Evolutionary conservation across 2,113 vertebrate species (phyloP).

Genomic region (Macrotus californicus): DNA sequence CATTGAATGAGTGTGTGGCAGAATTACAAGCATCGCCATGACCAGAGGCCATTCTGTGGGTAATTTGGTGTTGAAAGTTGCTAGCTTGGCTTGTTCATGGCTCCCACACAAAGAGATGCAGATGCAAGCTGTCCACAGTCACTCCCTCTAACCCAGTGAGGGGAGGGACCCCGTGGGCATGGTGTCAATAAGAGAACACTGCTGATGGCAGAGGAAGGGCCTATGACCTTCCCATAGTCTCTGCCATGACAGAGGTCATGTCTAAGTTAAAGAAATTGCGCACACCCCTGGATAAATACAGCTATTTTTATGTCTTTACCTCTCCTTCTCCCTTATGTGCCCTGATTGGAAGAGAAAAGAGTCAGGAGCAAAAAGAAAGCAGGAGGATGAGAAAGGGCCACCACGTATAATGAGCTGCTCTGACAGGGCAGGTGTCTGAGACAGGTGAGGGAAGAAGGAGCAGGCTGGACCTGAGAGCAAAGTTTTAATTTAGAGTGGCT

Average conservation of each 20-base stretch:
- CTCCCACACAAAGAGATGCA: not conserved
- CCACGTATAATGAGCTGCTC: accelerated
- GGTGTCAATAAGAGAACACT: not conserved
- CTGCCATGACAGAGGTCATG: not conserved
- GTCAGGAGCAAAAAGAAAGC: not conserved
- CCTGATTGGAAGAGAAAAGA: not conserved
- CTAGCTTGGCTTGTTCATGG: not conserved
- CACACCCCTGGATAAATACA: not conserved
- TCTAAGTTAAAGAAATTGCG: not conserved
- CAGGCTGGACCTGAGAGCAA: not conserved
- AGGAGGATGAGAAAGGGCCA: not conserved
- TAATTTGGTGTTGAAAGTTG: not conserved
- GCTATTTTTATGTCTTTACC: not conserved
- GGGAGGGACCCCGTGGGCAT: accelerated
- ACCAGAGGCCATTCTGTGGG: not conserved
- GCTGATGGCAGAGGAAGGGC: not conserved
- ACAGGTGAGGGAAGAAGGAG: not conserved
- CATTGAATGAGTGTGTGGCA: not conserved
- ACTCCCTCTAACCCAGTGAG: accelerated
- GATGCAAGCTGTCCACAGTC: accelerated
- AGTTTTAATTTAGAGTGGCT: not conserved
- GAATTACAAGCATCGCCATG: not conserved
- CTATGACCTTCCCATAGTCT: no score
- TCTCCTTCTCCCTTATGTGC: not conserved
- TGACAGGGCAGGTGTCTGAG: accelerated